Evolutionary conservation across 2,888 invertebrate species (phyloP).

Genomic region (Watsonalla binaria): DNA sequence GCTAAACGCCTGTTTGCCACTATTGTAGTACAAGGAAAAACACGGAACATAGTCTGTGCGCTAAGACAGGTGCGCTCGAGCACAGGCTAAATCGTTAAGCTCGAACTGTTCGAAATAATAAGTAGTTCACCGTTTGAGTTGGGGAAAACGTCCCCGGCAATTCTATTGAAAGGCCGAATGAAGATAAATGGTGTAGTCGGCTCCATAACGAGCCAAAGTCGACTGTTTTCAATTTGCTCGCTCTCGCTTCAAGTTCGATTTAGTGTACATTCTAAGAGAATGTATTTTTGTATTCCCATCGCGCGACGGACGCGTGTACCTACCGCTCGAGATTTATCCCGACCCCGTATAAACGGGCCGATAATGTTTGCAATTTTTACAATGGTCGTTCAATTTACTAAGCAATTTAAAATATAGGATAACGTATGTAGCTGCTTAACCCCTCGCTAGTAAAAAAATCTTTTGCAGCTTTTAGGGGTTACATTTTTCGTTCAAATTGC

Average conservation of each 20-base stretch:
- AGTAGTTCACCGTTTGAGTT: conserved; percentile 72
- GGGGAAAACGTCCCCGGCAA: conserved; percentile 70
- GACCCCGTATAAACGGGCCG: conserved; percentile 13
- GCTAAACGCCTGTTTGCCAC: not conserved
- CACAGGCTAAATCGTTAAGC: conserved; percentile 67
- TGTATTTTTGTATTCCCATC: conserved; percentile 31
- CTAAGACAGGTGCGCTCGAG: conserved; percentile 54
- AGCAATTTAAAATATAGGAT: not conserved
- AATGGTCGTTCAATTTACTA: not conserved
- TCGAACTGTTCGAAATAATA: conserved; percentile 71
- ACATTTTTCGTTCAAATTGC: not conserved
- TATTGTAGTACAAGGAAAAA: not conserved
- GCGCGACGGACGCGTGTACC: conserved; percentile 9
- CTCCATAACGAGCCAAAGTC: conserved; percentile 70
- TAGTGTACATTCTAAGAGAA: conserved; percentile 55
- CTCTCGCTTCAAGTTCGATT: conserved; percentile 53
- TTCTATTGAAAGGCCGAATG: conserved; percentile 73
- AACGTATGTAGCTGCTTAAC: not conserved
- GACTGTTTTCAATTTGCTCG: conserved; percentile 74
- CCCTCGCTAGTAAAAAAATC: too few relatives aligned
- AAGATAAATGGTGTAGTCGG: conserved; percentile 72
- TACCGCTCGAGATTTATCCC: conserved; percentile 16
- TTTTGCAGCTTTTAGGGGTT: too few relatives aligned
- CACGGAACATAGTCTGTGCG: conserved; percentile 13
- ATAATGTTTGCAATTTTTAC: conserved; percentile 21